Conservation (phyloP, 37 sponge, comb jelly and placozoan species). For the Tethya wilhelma region DNA sequence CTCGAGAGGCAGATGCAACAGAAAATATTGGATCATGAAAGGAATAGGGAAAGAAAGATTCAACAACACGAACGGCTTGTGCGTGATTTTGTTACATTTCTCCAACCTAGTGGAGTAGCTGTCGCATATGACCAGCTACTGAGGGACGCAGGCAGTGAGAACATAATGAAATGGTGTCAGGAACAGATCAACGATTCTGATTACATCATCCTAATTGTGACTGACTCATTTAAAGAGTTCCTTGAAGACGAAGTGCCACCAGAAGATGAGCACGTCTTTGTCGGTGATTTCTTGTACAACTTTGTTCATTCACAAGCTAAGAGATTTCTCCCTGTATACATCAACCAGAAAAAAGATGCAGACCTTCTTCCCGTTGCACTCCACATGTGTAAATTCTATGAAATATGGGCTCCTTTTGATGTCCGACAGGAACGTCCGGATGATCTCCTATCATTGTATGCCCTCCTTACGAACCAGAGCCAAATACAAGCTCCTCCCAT, state of each 20-base stretch:
- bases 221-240: slow-evolving; percentile 54
- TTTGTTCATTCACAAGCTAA: slow-evolving; percentile 11
- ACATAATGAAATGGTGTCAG: slow-evolving; percentile 35
- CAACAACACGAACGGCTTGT: slow-evolving; percentile 10
- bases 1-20: background rate
- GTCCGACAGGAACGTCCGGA: slow-evolving; percentile 6
- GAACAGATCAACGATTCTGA: slow-evolving; percentile 48
- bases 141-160: background rate
- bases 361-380: slow-evolving; percentile 38
- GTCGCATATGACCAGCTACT: slow-evolving; percentile 40
- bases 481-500: slow-evolving; percentile 1
- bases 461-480: slow-evolving; percentile 38
- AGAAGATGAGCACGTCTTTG: slow-evolving; percentile 30
- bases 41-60: too few relatives aligned
- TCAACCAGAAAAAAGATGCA: slow-evolving; percentile 1
- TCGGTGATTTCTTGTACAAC: slow-evolving; percentile 26
- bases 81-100: slow-evolving; percentile 20
- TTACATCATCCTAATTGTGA: slow-evolving; percentile 56
- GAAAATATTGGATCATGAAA: too few relatives aligned
- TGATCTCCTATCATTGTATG: slow-evolving; percentile 18
- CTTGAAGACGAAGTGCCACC: slow-evolving; percentile 28
- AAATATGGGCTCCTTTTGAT: slow-evolving; percentile 9
- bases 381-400: slow-evolving; percentile 1
- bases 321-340: slow-evolving; percentile 44
- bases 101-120: background rate